Base-by-base conservation (phyloP, 2,113 vertebrate genomes). In the Chaenogobius annularis region DNA sequence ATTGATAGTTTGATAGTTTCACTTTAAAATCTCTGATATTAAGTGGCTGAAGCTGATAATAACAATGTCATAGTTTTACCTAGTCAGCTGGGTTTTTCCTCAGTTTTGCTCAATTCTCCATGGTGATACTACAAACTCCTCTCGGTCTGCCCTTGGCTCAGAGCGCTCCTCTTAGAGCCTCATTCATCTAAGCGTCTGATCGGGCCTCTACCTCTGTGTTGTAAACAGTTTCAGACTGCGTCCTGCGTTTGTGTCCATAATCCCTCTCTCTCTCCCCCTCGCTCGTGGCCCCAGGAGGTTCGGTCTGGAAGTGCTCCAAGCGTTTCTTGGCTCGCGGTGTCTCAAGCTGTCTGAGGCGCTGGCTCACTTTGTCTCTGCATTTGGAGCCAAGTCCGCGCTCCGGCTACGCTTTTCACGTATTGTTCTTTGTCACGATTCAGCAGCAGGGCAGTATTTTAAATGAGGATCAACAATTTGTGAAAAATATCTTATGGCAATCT, bases 301-400 rank as follows among this genome's bases (percentile, higher is more conserved):
- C 75, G 62, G 71, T 43, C 75, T 80, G 84, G 83, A 85, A 69
- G 77, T 74, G 73, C 43, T 73, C 80, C 83, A 83, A 78, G 74
- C 76, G 80, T 79, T 85, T 79, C 83, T 89, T 86, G 87, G 83
- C 87, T 65, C 48, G 69, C 78, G 73, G 73, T 68, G 72, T 81
- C 77, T 82, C 73, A 81, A 72, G 72, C 82, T 86, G 77, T 78
- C 70, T 68, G 66, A 77, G 74, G 72, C 56, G 50, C 77, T 82
- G 23, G 76, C 80, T 66, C 69, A 55, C 74, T 77, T 17, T 79
- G 74, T 80, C 77, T 68, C 72, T 69, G 63, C 73, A 77, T 59
- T 82, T 54, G 71, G 58, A 81, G 66, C 8, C 10, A 85, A 69
- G 66, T 73, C 65, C 66, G 40, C 10, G 31, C 50, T 75, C 79